Percentiles rank a stretch among this genome's conserved stretches.
Evolutionary conservation across 2,797 vertebrate genomes (phyloP).

Genomic region (Clamator glandarius): DNA sequence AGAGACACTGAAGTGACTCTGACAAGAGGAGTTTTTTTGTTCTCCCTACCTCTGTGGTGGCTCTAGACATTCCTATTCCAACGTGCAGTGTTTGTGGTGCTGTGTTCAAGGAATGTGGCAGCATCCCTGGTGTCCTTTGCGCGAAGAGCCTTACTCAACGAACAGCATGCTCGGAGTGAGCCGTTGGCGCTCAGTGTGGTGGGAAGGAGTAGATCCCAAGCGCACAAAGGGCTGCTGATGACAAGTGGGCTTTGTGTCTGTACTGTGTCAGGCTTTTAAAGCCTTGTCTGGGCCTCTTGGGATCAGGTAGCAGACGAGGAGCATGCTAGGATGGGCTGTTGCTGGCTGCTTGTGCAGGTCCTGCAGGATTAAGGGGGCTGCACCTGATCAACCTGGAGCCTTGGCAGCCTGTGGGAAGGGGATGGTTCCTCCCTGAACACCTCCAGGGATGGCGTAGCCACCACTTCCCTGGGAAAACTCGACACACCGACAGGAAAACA

Average conservation of each 20-base stretch:
- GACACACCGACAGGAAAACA: no score
- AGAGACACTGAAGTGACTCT: background rate
- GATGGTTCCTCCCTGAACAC: background rate
- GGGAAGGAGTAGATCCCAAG: background rate
- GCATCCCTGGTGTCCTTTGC: background rate
- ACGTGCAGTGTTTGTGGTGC: background rate
- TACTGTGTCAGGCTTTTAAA: background rate
- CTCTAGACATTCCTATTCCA: background rate
- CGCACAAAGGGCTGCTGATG: fast-evolving
- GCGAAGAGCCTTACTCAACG: background rate
- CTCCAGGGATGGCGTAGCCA: no score
- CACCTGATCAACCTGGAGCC: background rate
- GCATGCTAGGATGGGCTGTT: fast-evolving
- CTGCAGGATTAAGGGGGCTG: background rate
- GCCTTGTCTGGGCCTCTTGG: background rate
- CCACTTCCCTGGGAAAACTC: no score
- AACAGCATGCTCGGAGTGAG: fast-evolving
- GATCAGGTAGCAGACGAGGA: background rate
- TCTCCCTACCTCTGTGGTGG: background rate
- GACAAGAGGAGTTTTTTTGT: background rate
- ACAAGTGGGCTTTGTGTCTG: fast-evolving
- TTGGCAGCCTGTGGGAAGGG: background rate
- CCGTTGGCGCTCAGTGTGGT: fast-evolving
- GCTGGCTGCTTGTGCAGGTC: fast-evolving
- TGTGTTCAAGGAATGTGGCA: background rate